Evolutionary conservation across 2,888 invertebrate species (phyloP), one percentile per base, ranked within the genome.

Genomic region (Coremacera marginata): DNA sequence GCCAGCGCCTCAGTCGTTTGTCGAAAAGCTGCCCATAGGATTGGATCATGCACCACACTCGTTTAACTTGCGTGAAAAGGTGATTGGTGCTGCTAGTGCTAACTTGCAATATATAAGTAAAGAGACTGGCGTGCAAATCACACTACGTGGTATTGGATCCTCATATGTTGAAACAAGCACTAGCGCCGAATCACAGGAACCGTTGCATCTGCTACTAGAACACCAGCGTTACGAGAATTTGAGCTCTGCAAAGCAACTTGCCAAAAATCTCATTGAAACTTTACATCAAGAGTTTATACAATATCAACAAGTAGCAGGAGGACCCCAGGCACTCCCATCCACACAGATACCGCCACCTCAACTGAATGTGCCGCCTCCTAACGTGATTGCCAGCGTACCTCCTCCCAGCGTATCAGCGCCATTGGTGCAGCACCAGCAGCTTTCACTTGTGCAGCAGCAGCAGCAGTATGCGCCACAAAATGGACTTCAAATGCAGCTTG

Each of bases 241-340:
- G 44, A 84, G 84, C 62, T 82, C 83, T 82, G 95, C 94, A 19
- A 93, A 94, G 84, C 93, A 93, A 80, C 88, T 95, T 75, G 94
- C 94, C 16, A 92, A 94, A 84, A 95, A 95, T 89, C 90, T 95
- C 68, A 94, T 95, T 82, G 94, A 95, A 89, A 95, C 95, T 5
- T 93, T 95, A 88, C 92, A 94, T 75, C 91, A 91, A 52, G 92
- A 92, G 82, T 86, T 92, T 82, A 76, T 82, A 19, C 84, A 84
- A 70, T 85, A 84, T 72, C 85, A 84, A 74, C 84, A 85, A 75
- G 68, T 68, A n/a, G 22, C 49, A 1, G 55, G 25, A 16, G 72
- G 34, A 9, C n/a, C 63, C 37, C 77, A 60, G 31, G 49, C 57
- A 63, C 68, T 63, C 25, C 62, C 51, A 3, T 19, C 49, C 5